Evolutionary conservation across 2,797 vertebrate species (phyloP).

Genomic region (Anguilla anguilla): DNA sequence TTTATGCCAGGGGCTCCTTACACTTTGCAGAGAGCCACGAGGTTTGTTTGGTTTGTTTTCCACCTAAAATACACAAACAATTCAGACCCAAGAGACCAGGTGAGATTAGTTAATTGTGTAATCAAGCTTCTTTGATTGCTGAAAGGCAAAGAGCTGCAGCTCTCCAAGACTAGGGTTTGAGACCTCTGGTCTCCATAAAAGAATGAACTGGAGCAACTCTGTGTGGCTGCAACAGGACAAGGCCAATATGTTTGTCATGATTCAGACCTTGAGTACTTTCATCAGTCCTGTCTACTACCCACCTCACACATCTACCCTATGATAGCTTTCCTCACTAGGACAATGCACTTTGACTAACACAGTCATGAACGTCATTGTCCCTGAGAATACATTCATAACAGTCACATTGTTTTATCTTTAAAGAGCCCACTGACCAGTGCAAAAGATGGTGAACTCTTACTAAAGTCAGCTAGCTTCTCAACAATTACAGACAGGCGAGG

Average conservation of each 20-base stretch:
- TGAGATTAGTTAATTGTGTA: not conserved
- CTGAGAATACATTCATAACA: not conserved
- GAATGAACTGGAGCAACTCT: too few species aligned
- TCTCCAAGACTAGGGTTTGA: not conserved
- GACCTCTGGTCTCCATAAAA: too few species aligned
- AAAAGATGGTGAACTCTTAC: not conserved
- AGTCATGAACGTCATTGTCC: not conserved
- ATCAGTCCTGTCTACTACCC: too few species aligned
- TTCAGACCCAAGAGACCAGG: not conserved
- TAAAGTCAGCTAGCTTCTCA: not conserved
- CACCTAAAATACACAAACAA: not conserved
- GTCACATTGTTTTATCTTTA: not conserved
- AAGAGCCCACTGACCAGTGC: not conserved
- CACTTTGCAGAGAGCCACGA: too few species aligned
- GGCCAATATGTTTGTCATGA: too few species aligned
- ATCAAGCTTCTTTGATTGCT: not conserved
- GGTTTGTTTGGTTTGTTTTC: not conserved
- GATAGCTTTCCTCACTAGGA: not conserved
- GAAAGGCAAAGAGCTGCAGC: not conserved
- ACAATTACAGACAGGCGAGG: not conserved
- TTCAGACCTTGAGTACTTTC: too few species aligned
- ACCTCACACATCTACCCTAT: not conserved
- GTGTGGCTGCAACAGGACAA: too few species aligned
- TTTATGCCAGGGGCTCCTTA: not conserved
- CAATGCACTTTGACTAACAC: not conserved